Evolutionary conservation across 1,140 invertebrate species (phyloP), one percentile per base, ranked within the genome.

Genomic region (Aphelinus atriplicis): DNA sequence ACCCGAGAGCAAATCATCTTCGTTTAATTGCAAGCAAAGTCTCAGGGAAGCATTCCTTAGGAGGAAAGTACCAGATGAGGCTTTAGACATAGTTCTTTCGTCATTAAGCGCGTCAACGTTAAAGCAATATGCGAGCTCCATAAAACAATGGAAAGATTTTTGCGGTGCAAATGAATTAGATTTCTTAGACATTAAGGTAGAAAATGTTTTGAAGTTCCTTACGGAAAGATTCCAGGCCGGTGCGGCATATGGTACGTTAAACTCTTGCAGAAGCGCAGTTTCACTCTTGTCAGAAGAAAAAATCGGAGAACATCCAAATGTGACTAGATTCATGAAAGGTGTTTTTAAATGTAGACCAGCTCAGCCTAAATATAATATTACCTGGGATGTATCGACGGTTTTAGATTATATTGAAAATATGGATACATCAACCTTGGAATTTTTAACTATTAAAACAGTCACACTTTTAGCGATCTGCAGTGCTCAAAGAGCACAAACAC

Each of bases 381-480:
- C 79, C 2, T 84, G 82, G 82, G 77, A 84, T 57, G 77, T 78
- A 3, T 45, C 78, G 61, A 57, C 78, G 60, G 81, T 83, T 5
- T 77, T 84, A 61, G 60, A 79, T 45, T 73, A 76, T 57, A 56
- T 81, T 9, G 74, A 78, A 51, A 48, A 73, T 68, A 73, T 77
- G 46, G 60, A 76, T 65, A 71, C 73, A 47, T 47, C 79, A 26
- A 56, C 58, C 4, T 56, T 79, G 26, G 71, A 73, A 48, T 57
- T 79, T 48, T 78, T 57, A 75, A 55, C 78, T n/a, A 78, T 78
- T 63, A 82, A 81, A 58, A 56, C 73, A 45, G 73, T 77, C n/a
- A 76, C 67, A 10, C 60, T 81, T 43, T 62, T 82, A 75, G 48
- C 70, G 42, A 46, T 64, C 10, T 4, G 7, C 7, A 63, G 60